phyloP scores from a whole-genome alignment of 2,797 vertebrate genomes.

The Gobio occitaniae region DNA sequence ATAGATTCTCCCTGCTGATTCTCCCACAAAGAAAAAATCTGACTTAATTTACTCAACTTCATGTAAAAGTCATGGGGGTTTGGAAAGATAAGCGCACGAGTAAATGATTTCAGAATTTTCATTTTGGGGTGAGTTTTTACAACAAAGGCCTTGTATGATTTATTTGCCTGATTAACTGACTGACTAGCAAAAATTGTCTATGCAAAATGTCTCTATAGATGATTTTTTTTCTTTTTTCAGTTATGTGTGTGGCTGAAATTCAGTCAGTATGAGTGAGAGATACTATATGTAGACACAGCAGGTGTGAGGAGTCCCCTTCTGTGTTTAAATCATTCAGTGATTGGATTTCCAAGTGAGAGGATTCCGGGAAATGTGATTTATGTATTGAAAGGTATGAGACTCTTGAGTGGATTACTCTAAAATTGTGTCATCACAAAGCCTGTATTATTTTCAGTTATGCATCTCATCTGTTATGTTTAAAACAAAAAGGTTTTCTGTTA shows the following conservation, averaged over 20 bases:
- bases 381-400: background rate
- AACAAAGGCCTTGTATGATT: conserved; percentile 30
- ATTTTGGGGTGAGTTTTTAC: background rate
- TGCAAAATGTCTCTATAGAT: background rate
- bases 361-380: conserved; percentile 29
- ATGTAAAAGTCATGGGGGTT: background rate
- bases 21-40: background rate
- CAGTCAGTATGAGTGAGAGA: background rate
- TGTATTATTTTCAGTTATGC: conserved; percentile 24
- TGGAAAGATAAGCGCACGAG: background rate
- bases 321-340: conserved; percentile 21
- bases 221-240: background rate
- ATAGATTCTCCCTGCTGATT: conserved; percentile 74
- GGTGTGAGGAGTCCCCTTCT: background rate
- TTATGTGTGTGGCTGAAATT: conserved; percentile 14
- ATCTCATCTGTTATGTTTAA: conserved; percentile 6
- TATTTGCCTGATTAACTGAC: background rate
- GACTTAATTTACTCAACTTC: background rate
- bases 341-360: conserved; percentile 27
- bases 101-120: background rate
- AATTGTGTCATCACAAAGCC: conserved; percentile 37
- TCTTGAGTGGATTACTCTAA: conserved; percentile 49
- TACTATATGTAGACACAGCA: background rate
- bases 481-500: background rate
- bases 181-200: conserved; percentile 7